Percentiles rank a stretch among this genome's conserved stretches.
phyloP scores from a whole-genome alignment of 2,888 invertebrate genomes.

The Drosophila rubida region DNA sequence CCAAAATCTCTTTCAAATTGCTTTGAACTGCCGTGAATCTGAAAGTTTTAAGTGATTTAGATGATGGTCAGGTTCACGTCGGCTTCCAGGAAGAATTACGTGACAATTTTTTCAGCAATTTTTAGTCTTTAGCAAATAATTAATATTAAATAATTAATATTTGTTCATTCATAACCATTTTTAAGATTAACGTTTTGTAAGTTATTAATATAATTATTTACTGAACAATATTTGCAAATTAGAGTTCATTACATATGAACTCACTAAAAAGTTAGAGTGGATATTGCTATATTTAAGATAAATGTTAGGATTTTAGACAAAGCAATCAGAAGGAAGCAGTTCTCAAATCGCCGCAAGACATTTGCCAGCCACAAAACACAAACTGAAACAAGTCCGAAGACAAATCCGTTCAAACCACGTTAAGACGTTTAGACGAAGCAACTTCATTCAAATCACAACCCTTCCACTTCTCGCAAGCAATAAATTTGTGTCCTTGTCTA shows the following conservation, averaged over 20 bases:
- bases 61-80: conserved; percentile 11
- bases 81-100: conserved; percentile 40
- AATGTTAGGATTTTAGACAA: not conserved
- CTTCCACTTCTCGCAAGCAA: conserved; percentile 64
- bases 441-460: conserved; percentile 54
- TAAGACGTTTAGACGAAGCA: conserved; percentile 49
- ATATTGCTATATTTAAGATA: not conserved
- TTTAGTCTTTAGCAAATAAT: not conserved
- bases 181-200: too few species aligned
- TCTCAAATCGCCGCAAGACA: conserved; percentile 52
- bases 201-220: too few species aligned
- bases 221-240: too few species aligned
- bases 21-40: conserved; percentile 20
- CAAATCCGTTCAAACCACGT: conserved; percentile 53
- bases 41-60: conserved; percentile 34
- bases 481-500: conserved; percentile 73
- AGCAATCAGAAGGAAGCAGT: conserved; percentile 49
- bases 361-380: conserved; percentile 58
- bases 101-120: conserved; percentile 38
- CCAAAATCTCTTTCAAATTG: conserved; percentile 48
- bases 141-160: too few species aligned
- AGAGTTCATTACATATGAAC: too few species aligned
- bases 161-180: too few species aligned
- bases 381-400: conserved; percentile 18
- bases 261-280: too few species aligned